phyloP scores from a whole-genome alignment of 2,888 invertebrate genomes.

The Patella pellucida region DNA sequence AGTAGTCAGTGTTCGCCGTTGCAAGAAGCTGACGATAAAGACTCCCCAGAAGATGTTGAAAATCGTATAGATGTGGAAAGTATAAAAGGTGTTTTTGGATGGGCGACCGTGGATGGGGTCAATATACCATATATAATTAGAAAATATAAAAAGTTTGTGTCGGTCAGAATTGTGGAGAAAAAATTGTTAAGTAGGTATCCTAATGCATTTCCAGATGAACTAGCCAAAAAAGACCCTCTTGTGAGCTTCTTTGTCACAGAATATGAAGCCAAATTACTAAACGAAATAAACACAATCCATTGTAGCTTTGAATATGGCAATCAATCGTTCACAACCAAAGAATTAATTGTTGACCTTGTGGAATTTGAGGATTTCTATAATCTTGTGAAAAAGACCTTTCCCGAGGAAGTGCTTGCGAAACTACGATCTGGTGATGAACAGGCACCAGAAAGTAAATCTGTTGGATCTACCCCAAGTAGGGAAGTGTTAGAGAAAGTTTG shows the following conservation, averaged over 20 bases:
- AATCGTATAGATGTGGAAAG: slow-evolving; percentile 54
- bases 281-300: slow-evolving; percentile 92
- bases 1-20: not conserved
- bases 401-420: slow-evolving; percentile 47
- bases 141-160: slow-evolving; percentile 86
- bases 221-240: slow-evolving; percentile 89
- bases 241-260: slow-evolving; percentile 94
- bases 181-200: slow-evolving; percentile 76
- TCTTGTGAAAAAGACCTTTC: slow-evolving; percentile 76
- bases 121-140: slow-evolving; percentile 88
- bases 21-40: not conserved
- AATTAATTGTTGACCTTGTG: slow-evolving; percentile 87
- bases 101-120: slow-evolving; percentile 85
- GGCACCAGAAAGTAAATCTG: slow-evolving; percentile 1
- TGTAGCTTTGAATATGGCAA: slow-evolving; percentile 92
- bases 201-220: slow-evolving; percentile 80
- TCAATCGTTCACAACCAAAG: slow-evolving; percentile 88
- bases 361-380: slow-evolving; percentile 91
- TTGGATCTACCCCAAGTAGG: slow-evolving; percentile 19
- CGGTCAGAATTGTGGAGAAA: slow-evolving; percentile 93
- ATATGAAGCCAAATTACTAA: slow-evolving; percentile 88
- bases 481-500: slow-evolving; percentile 36
- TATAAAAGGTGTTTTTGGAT: slow-evolving; percentile 81
- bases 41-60: slow-evolving; percentile 21
- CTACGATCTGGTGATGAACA: slow-evolving; percentile 40